Evolutionary conservation across 2,888 invertebrate species (phyloP), one percentile per base, ranked within the genome.

Genomic region (Eupsilia transversa): DNA sequence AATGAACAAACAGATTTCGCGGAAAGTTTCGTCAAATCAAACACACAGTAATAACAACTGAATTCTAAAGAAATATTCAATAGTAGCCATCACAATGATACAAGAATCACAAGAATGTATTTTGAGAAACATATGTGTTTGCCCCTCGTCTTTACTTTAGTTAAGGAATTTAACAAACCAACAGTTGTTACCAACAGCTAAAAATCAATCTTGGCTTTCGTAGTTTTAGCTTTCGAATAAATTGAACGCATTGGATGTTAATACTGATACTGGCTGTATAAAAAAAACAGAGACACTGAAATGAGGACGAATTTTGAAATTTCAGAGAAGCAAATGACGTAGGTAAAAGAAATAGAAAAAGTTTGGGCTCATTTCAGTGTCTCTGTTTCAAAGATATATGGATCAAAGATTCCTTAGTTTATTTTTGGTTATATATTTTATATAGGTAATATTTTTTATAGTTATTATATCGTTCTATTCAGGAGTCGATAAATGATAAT

Each of bases 81-180:
- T 72, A 60, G 27, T 33, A 74, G 33, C 20, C 35, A 72, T 52
- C 57, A 73, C 70, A 76, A 67, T 56, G 61, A 67, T 56, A 59
- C 46, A 83, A 72, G 33, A 75, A 82, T 72, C 52, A 59, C 46
- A 83, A 72, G 33, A 75, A 82, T 72, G 46, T 72, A 17, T 60
- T 77, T 66, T 56, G 46, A 72, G 59, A 77, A 84, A 80, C 84
- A 80, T 74, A 84, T 86, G 84, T 84, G 80, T 86, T 86, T 84
- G 72, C 30, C 35, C 54, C 46, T 12, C 7, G 60, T 7, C 9
- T 38, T 60, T 35, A 35, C 35, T 6, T 60, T 35, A 33, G n/a
- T 7, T 35, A 60, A 7, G 59, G 65, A 65, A 65, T 65, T 65
- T 20, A 46, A 54, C 4, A 59, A 74, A 61, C 33, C 30, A 33